Base-by-base conservation (phyloP, 2,888 invertebrate species). In the Flexamia atlantica region DNA sequence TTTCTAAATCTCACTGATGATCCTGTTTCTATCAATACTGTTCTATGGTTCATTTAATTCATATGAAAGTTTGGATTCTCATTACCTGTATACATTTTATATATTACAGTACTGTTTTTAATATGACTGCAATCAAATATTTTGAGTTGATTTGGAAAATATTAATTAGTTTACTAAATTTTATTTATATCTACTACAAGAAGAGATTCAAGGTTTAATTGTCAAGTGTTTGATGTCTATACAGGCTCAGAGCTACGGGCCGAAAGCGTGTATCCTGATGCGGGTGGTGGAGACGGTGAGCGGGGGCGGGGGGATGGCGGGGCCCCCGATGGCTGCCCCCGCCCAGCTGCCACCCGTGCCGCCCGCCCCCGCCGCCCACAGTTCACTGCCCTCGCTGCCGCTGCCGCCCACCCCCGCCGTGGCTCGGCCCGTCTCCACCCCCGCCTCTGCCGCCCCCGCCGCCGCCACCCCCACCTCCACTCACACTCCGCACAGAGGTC, bases 181-280 rank as follows among this genome's bases (percentile, higher is more conserved):
- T n/a, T n/a, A n/a, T n/a, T n/a, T n/a, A n/a, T n/a, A n/a, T n/a
- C n/a, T n/a, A n/a, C n/a, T n/a, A n/a, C n/a, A n/a, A n/a, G n/a
- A n/a, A n/a, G n/a, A n/a, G n/a, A n/a, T n/a, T n/a, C n/a, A n/a
- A n/a, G n/a, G n/a, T n/a, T n/a, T n/a, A n/a, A n/a, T n/a, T n/a
- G n/a, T n/a, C n/a, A n/a, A n/a, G 40, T 40, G 40, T 40, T 46
- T 46, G 36, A 14, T 46, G 46, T 46, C 12, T 72, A n/a, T 87
- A 0, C 91, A 97, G 92, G 99, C 99, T 0, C 98, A 98, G 90
- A 97, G 98, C 88, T 99, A 98, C 91, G 99, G 99, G 0, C 97
- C 98, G 0, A 96, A 97, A 87, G 99, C 99, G 0, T 97, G 99
- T 89, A 97, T 98, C 82, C 94, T 98, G 30, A 99, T 99, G 97